Conservation (phyloP, 2,113 vertebrate genomes). For the Anolis carolinensis region DNA sequence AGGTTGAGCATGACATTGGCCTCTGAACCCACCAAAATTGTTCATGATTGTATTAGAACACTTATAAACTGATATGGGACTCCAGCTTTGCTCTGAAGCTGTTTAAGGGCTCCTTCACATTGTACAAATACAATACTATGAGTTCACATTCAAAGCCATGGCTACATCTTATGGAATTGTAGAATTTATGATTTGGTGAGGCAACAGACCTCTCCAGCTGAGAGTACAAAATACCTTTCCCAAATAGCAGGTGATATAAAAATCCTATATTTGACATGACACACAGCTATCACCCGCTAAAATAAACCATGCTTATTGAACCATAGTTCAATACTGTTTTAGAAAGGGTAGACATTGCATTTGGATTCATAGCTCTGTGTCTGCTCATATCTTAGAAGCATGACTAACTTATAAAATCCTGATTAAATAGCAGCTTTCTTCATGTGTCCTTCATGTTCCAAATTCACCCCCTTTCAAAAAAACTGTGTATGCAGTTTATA, state of each 20-base stretch:
- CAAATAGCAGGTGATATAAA: background rate
- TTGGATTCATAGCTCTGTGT: background rate
- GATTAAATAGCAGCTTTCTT: background rate
- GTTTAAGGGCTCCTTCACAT: background rate
- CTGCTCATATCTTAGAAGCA: background rate
- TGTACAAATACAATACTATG: no score
- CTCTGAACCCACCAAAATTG: no score
- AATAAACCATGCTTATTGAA: background rate
- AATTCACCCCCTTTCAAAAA: background rate
- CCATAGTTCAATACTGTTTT: background rate
- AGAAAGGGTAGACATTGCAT: background rate
- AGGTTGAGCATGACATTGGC: no score
- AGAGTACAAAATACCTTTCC: no score
- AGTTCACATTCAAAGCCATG: no score
- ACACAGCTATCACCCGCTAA: background rate
- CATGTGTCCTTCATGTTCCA: background rate
- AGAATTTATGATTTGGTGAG: no score
- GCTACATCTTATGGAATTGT: no score
- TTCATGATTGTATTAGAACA: no score
- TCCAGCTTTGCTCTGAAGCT: background rate
- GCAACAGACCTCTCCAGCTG: no score
- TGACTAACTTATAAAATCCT: background rate
- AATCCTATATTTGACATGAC: background rate
- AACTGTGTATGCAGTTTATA: background rate
- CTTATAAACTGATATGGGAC: background rate